Evolutionary conservation across 2,113 vertebrate genomes (phyloP), one percentile per base, ranked within the genome.

Genomic region (Heterotis niloticus): DNA sequence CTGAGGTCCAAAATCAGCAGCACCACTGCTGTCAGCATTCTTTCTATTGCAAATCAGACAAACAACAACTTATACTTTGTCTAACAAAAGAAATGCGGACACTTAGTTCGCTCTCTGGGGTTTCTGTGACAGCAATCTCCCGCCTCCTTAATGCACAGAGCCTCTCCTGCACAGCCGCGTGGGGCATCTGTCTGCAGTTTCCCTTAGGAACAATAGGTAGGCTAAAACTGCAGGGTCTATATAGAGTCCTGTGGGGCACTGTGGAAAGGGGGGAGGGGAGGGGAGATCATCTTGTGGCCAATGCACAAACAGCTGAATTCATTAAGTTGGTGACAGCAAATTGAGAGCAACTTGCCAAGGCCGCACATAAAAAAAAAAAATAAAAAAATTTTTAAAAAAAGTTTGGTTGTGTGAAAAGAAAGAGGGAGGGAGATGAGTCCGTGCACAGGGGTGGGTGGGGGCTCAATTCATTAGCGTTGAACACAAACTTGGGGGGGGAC

Each of bases 281-380:
- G 89, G 85, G 87, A 86, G 85, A 87, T 88, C 86, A 86, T 91
- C 89, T 89, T 88, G 89, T 93, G 92, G 90, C 91, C 92, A 93
- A 93, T 90, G 86, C 92, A 94, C 93, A 95, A 94, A 93, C 93
- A 94, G 92, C 88, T 93, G 90, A 93, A 93, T 95, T 95, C 92
- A 95, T 95, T 95, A 95, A 93, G 87, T 90, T 87, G 87, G 86
- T 89, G 88, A 91, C 90, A 92, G 90, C 91, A 90, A 92, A 91
- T 91, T 81, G 84, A 86, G 89, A 12, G 80, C 88, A 89, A 92
- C 90, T 91, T 91, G 91, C 91, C 91, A 92, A 91, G 86, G 88
- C 90, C 89, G 89, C 85, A 88, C 34, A 44, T 44, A 44, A 44
- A 44, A n/a, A n/a, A n/a, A n/a, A n/a, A n/a, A n/a, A n/a, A n/a